These are phyloP conservation scores for Julus scanicus DNA, from an alignment of 2,888 invertebrate genomes.

Conservation along the genomic window DNA sequence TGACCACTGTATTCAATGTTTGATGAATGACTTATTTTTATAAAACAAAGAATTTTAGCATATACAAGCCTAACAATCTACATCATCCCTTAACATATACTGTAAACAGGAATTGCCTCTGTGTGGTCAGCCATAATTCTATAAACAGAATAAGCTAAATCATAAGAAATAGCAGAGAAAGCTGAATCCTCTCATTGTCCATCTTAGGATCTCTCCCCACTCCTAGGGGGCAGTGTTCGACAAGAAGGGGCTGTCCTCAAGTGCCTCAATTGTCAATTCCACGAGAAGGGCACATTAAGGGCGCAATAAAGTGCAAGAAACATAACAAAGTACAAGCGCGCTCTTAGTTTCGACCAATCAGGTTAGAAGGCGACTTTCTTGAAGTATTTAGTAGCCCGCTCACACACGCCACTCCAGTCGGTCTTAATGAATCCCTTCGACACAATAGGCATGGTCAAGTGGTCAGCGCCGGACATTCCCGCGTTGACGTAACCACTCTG, in stretches of 20 bases:
- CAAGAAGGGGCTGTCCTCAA: not conserved
- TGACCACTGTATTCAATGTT: too few species aligned
- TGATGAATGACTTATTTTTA: too few species aligned
- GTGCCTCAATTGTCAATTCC: constrained; percentile 17
- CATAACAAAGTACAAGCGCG: constrained; percentile 14
- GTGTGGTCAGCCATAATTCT: too few species aligned
- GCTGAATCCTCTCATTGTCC: not conserved
- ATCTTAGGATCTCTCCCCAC: not conserved
- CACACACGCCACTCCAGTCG: constrained; percentile 5
- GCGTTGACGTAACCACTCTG: constrained; percentile 30
- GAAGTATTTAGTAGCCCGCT: constrained; percentile 36
- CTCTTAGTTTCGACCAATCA: constrained; percentile 28
- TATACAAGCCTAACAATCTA: too few species aligned
- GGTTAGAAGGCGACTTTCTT: not conserved
- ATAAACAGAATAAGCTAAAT: too few species aligned
- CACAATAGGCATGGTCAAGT: constrained; percentile 35
- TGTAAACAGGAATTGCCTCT: too few species aligned
- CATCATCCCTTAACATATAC: too few species aligned
- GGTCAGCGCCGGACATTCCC: constrained; percentile 26
- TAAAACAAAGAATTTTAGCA: too few species aligned
- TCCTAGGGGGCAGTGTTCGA: not conserved
- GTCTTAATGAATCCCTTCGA: constrained; percentile 34
- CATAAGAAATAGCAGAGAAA: not conserved
- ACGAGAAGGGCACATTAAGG: constrained; percentile 6
- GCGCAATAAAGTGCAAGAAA: constrained; percentile 36